Base-by-base conservation (phyloP, 2,113 vertebrate genomes). In the Chlamydotis undulata region DNA sequence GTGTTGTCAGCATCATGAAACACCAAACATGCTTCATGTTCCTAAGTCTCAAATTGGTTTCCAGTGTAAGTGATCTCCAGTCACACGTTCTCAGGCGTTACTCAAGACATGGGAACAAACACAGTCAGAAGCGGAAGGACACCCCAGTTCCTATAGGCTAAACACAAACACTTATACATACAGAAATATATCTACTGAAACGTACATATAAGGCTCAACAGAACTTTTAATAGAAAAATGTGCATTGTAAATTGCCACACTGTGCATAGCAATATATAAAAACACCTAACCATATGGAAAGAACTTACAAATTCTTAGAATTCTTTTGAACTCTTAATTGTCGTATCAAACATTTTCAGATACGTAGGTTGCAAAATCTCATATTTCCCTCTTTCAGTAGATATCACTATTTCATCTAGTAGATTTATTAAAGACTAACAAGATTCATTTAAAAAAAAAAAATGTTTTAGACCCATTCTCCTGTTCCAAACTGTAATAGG, bases 321-420 rank as follows among this genome's bases (percentile, higher is more conserved):
- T 22, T 82, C n/a, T 49, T 68, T 8, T 24, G 29, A 60, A 39
- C 26, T 69, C 35, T 31, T 39, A 14, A 69, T 12, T 70, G 26
- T 17, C 2, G 0, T 18, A 45, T 10, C 49, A 12, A 25, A 28
- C 5, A 0, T 76, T 85, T 87, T 85, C 61, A 61, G 37, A 60
- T 33, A 60, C 0, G 0, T 2, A 60, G 5, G 13, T 49, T 85
- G 76, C 37, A 12, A 82, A 87, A 41, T 14, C 25, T 60, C 13
- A 0, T 28, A n/a, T 26, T 50, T 22, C 17, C 12, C 45, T 60
- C 24, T 53, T 78, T 39, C 53, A 79, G 73, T 7, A 81, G 43
- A 35, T 43, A 49, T 2, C 28, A 23, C 35, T 70, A 28, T 67
- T 90, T 45, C n/a, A 75, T 47, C 56, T 47, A 75, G 19, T 4